These are phyloP conservation scores for Lepus oiostolus DNA, from an alignment of 2,797 vertebrate genomes.

Conservation along the genomic window DNA sequence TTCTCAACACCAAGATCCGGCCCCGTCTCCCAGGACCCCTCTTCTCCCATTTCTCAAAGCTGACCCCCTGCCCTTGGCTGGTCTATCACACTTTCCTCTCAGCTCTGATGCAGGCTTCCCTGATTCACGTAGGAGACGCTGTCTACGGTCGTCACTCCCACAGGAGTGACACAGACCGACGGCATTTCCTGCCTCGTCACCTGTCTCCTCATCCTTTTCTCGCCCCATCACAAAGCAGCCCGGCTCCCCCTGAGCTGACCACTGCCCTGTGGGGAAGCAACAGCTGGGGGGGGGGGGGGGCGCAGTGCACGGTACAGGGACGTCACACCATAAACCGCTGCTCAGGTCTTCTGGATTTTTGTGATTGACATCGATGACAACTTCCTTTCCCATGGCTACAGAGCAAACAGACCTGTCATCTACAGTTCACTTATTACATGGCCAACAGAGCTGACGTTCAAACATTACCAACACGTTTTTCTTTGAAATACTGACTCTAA, in stretches of 20 bases:
- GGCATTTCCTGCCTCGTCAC: background rate
- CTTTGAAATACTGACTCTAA: slow-evolving; percentile 26
- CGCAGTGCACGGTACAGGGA: too few relatives aligned
- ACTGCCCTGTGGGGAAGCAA: background rate
- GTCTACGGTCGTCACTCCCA: background rate
- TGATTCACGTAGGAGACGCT: background rate
- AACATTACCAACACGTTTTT: slow-evolving; percentile 12
- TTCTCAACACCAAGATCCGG: background rate
- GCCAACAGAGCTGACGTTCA: background rate
- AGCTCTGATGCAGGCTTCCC: slow-evolving; percentile 18
- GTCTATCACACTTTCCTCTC: background rate
- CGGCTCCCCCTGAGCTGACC: background rate
- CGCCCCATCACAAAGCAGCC: background rate
- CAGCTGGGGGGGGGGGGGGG: too few relatives aligned
- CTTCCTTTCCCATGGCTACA: background rate
- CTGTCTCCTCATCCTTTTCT: background rate
- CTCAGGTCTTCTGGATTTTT: background rate
- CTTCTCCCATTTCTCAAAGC: background rate
- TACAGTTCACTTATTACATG: slow-evolving; percentile 5
- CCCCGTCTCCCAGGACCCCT: background rate
- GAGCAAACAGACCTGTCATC: slow-evolving; percentile 12
- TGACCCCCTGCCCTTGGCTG: background rate
- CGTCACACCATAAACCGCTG: background rate
- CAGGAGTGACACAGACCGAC: background rate
- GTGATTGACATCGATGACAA: background rate